Evolutionary conservation across 2,888 invertebrate genomes (phyloP), one percentile per base, ranked within the genome.

Genomic region (Cephus pulcher): DNA sequence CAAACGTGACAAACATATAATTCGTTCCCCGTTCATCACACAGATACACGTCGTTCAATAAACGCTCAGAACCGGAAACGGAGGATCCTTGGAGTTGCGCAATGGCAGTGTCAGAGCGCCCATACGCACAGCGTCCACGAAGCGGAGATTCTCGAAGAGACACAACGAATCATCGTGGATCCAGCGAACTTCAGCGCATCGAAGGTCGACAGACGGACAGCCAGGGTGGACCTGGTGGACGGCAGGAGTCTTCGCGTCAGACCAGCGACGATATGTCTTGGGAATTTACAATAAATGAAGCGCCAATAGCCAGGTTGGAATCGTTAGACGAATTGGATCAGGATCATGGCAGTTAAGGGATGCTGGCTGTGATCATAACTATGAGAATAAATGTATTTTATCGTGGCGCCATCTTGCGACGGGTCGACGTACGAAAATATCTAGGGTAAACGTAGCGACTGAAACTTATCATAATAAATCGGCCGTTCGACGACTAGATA

Each of bases 271-370:
- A 91, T 74, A 88, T 89, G 81, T 88, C 89, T n/a, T 90, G 91
- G 91, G 91, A 91, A 76, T 90, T 89, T 76, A 86, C 89, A 75
- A 89, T 90, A 79, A 91, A 88, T 83, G 91, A 90, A 80, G 95
- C 95, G 82, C 95, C 94, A 70, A 95, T 95, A 83, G 95, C 95
- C 78, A 93, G 94, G 89, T 92, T 95, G 85, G 95, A 95, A 89
- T 95, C 95, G 73, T 90, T 95, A 85, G 95, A 95, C 88, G 95
- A 95, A 91, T 91, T 94, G 84, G 94, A 94, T 89, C 93, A 94
- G 90, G 94, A 92, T 88, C 92, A 93, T 80, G 90, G 88, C 76
- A 88, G 88, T 89, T 89, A 88, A 83, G 77, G 74, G 73, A 40
- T 15, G 40, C 40, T 56, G 40, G 23, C 40, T 56, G 40, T 56